These are phyloP conservation scores for Alouatta palliata DNA, from an alignment of 2,113 vertebrate species.

Conservation along the genomic window DNA sequence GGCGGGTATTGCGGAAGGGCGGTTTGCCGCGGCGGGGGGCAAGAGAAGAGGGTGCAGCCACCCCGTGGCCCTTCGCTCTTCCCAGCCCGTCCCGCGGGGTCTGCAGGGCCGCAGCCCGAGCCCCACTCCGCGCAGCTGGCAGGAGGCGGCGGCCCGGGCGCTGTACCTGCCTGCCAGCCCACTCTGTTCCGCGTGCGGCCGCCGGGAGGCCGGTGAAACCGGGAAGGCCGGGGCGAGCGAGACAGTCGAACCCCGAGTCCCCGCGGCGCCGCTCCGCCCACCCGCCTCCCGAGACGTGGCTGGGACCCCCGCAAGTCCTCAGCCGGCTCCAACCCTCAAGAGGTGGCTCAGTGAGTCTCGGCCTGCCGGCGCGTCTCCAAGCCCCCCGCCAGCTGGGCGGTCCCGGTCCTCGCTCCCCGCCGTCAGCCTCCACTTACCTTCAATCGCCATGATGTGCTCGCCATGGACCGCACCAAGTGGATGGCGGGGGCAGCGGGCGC, in stretches of 20 bases:
- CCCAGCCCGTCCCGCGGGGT: background rate
- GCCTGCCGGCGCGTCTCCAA: background rate
- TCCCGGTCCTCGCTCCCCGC: background rate
- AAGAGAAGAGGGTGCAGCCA: background rate
- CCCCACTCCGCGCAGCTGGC: background rate
- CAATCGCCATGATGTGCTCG: constrained; percentile 78
- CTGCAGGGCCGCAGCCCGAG: background rate
- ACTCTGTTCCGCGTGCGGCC: background rate
- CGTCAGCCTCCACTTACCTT: constrained; percentile 70
- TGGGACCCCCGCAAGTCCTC: background rate
- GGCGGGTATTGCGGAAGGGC: background rate
- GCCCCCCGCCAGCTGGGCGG: background rate
- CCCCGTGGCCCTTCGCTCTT: background rate
- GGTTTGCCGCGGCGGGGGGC: background rate
- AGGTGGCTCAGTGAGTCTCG: background rate
- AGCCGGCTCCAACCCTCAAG: background rate
- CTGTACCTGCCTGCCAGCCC: background rate
- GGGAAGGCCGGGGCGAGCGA: background rate
- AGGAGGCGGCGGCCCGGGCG: background rate
- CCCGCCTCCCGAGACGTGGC: background rate
- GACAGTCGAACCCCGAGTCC: background rate
- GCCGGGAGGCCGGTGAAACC: background rate
- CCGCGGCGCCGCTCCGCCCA: constrained; percentile 19
- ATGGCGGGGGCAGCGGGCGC: background rate
- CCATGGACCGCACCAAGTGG: constrained; percentile 67